A percentile compares a stretch with the other conserved stretches of the same genome.
These are phyloP conservation scores for Whitmania pigra DNA, from an alignment of 1,140 invertebrate genomes.

Conservation along the genomic window DNA sequence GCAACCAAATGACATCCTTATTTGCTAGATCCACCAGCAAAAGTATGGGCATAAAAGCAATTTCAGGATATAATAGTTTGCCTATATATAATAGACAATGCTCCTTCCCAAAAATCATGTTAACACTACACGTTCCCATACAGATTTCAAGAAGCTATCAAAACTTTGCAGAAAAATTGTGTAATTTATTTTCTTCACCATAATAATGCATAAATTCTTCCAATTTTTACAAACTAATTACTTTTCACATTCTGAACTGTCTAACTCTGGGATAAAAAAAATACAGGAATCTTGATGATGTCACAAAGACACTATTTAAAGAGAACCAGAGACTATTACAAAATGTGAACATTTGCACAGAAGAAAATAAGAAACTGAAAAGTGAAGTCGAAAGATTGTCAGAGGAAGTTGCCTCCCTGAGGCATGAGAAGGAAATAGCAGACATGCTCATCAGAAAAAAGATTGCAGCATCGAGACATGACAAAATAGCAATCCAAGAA, in stretches of 20 bases:
- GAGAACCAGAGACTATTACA: neutral
- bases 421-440: slow-evolving; percentile 3
- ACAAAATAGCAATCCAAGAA: neutral
- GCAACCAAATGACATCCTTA: too few species aligned
- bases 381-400: neutral
- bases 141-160: too few species aligned
- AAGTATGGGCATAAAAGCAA: neutral
- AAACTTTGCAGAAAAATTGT: too few species aligned
- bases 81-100: too few species aligned
- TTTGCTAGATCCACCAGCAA: too few species aligned
- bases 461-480: neutral
- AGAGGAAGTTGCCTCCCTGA: neutral
- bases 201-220: neutral
- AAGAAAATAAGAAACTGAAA: neutral
- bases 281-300: neutral
- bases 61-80: neutral
- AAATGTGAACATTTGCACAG: neutral
- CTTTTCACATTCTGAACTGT: neutral
- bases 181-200: too few species aligned
- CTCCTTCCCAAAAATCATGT: too few species aligned
- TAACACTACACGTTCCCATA: too few species aligned
- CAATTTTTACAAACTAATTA: neutral
- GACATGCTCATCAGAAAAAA: neutral
- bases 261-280: neutral
- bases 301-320: neutral